Evolutionary conservation across 2,797 vertebrate species (phyloP), one percentile per base, ranked within the genome.

Genomic region (Acanthiza pusilla): DNA sequence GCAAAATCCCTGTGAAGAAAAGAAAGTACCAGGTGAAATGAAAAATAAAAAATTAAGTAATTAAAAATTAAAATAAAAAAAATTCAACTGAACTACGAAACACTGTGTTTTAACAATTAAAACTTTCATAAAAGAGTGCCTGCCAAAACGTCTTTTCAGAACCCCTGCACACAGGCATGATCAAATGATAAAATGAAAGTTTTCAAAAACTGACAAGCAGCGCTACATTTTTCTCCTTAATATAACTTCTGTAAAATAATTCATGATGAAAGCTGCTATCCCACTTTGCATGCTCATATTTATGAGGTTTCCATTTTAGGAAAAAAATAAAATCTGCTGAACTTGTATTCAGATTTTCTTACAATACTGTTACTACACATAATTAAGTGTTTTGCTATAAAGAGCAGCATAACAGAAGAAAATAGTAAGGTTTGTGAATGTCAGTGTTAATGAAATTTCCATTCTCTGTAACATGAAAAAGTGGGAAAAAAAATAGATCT

Each of bases 1-100:
- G 99, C 99, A 98, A 99, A 99, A 98, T 99, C 99, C 97, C 99
- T 99, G 95, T 55, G 97, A 96, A 96, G 81, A 97, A 82, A 66
- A 96, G 36, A 91, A 91, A 83, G 20, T 61, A 91, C 7, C 19
- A 54, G 15, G 18, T 87, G 17, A 93, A 79, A 88, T 40, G 3
- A 63, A 70, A 78, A 83, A 42, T 4, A 73, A 40, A 79, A 68
- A 42, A 20, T 2, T 13, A 42, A 45, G 45, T 16, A 32, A 68
- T 19, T 27, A 53, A 48, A 71, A 72, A 11, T 4, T 30, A 22
- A 13, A 47, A 47, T 43, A n/a, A 36, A 57, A 34, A 50, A 58
- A 50, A 29, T 2, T 7, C 10, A 50, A 57, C 7, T 53, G 6
- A 68, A 19, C 10, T 40, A 57, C 7, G 4, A 25, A 43, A 34